Base-by-base conservation (phyloP, 2,797 vertebrate species). In the Periparus ater region DNA sequence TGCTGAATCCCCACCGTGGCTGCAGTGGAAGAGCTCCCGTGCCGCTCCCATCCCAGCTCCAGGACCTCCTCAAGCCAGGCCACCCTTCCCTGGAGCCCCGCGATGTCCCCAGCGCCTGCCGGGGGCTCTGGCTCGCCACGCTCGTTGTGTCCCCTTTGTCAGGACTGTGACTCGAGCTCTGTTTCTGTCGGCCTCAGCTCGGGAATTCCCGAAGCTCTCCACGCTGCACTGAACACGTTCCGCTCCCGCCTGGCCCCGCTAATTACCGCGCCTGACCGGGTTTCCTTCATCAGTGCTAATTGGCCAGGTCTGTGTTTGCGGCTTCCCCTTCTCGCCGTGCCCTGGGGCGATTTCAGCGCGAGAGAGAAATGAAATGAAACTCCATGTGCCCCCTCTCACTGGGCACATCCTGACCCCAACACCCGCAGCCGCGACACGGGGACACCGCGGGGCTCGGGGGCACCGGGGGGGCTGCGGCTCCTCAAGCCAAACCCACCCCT, bases 101-200 rank as follows among this genome's bases (percentile, higher is more conserved):
- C 2, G 0, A 3, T 21, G 42, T 38, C 38, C 54, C 3, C 0
- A 48, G 58, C 1, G 0, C 21, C 80, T 48, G 57, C 42, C 2
- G 0, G 32, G 32, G 40, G 3, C 65, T 80, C 7, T 0, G 7
- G 5, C 51, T 10, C 21, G 16, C 36, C 83, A 8, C 38, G 23
- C 7, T 57, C 47, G n/a, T 32, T 11, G 20, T 1, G 2, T 34
- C 72, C 51, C 17, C 61, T 68, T 17, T 30, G 8, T 18, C 72
- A 23, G 38, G 42, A 19, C 54, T 22, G 22, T 20, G 50, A 10
- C 9, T n/a, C 3, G 0, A 17, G 50, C 51, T 85, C 54, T 38
- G 29, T 13, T 57, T 17, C 60, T 54, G 4, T 17, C 4, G 40
- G 13, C 18, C 42, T 7, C 21, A n/a, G 88, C 45, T 82, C 48